phyloP scores from a whole-genome alignment of 2,113 vertebrate species.

The Dicentrarchus labrax region DNA sequence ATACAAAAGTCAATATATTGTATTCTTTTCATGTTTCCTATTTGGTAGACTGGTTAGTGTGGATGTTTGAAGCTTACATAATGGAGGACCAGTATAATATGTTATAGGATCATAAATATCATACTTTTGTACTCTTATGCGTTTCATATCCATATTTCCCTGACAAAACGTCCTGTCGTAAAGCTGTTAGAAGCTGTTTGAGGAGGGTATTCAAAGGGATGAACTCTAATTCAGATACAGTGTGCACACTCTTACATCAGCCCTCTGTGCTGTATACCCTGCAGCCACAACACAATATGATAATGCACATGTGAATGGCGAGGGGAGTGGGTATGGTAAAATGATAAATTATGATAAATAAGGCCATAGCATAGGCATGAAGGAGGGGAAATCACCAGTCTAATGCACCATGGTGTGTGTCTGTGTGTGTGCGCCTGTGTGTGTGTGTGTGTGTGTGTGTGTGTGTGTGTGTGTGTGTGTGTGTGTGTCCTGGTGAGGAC shows the following conservation, averaged over 20 bases:
- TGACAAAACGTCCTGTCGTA: constrained; percentile 47
- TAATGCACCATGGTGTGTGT: constrained; percentile 70
- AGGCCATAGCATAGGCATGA: constrained; percentile 80
- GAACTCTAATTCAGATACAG: constrained; percentile 60
- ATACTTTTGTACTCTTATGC: constrained; percentile 18
- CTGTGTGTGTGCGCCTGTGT: constrained; percentile 43
- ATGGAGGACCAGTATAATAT: constrained; percentile 5
- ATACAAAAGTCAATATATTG: not conserved
- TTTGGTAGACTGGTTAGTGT: not conserved
- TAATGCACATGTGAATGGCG: constrained; percentile 72
- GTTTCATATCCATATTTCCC: constrained; percentile 50
- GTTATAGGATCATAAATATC: constrained; percentile 56
- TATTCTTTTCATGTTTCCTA: not conserved
- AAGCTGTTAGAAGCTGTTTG: constrained; percentile 61
- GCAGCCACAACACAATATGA: constrained; percentile 71
- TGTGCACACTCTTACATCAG: constrained; percentile 10
- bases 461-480: constrained; percentile 20
- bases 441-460: constrained; percentile 38
- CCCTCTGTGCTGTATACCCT: constrained; percentile 33
- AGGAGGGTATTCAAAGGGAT: constrained; percentile 67
- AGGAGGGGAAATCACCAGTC: constrained; percentile 67
- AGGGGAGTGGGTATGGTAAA: constrained; percentile 71
- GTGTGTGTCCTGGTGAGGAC: constrained; percentile 29
- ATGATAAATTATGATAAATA: constrained; percentile 83
- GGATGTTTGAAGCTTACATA: constrained; percentile 5